Conservation (phyloP, 2,888 invertebrate species). For the Pammene aurita region DNA sequence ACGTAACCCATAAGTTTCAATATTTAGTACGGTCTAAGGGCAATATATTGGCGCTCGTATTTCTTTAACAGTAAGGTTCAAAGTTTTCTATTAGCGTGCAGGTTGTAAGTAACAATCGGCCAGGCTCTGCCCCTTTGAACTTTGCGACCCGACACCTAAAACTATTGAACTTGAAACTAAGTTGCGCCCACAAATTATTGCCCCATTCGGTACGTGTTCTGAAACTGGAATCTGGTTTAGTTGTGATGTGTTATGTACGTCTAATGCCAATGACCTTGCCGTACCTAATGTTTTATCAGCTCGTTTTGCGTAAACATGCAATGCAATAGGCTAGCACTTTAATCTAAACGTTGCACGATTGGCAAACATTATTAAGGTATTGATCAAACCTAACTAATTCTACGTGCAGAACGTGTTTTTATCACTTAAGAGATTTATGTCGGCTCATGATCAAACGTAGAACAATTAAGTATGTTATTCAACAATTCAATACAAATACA, state of each 20-base stretch:
- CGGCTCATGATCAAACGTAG: no score
- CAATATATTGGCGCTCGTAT: constrained; percentile 25
- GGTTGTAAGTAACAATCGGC: constrained; percentile 36
- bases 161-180: constrained; percentile 44
- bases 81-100: constrained; percentile 34
- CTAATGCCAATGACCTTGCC: no score
- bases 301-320: no score
- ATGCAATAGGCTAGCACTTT: no score
- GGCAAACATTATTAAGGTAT: no score
- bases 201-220: constrained; percentile 33
- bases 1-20: constrained; percentile 28
- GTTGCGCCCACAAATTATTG: constrained; percentile 40
- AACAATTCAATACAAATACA: no score
- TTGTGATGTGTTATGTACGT: constrained; percentile 13
- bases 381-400: no score
- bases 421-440: no score
- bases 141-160: constrained; percentile 43
- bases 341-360: no score
- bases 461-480: no score
- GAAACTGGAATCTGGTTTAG: constrained; percentile 35
- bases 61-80: constrained; percentile 27
- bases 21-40: constrained; percentile 32
- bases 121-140: constrained; percentile 40
- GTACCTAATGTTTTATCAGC: no score
- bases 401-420: no score